These are phyloP conservation scores for Leptinotarsa lineolata DNA, from an alignment of 1,140 invertebrate genomes.

Conservation along the genomic window DNA sequence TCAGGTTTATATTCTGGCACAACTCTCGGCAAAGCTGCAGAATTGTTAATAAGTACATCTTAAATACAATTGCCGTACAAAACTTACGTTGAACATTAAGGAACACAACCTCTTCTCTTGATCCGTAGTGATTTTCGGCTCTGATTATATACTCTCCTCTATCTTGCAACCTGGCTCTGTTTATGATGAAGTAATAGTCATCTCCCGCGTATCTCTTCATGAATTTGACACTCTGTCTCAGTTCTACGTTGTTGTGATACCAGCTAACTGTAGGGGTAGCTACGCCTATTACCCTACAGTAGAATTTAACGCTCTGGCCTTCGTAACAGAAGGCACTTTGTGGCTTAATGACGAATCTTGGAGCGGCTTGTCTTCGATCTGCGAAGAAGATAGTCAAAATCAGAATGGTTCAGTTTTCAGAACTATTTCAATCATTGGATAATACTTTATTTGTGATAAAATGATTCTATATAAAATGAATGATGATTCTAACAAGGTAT, in stretches of 20 bases:
- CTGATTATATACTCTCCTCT: slow-evolving; percentile 96
- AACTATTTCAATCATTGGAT: too few relatives aligned
- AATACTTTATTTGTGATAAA: too few relatives aligned
- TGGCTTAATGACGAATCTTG: slow-evolving; percentile 96
- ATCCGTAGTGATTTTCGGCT: slow-evolving; percentile 97
- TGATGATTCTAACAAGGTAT: too few relatives aligned
- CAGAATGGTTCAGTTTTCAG: not conserved
- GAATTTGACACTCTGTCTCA: slow-evolving; percentile 98
- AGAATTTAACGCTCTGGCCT: slow-evolving; percentile 96
- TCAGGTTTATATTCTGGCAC: slow-evolving; percentile 78
- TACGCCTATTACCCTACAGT: slow-evolving; percentile 93
- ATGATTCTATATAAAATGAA: too few relatives aligned
- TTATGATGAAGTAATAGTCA: slow-evolving; percentile 97
- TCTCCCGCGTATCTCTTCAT: slow-evolving; percentile 97
- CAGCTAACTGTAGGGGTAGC: slow-evolving; percentile 94
- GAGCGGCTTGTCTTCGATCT: slow-evolving; percentile 96
- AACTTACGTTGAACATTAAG: slow-evolving; percentile 93
- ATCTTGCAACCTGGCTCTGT: slow-evolving; percentile 91
- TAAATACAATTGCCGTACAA: slow-evolving; percentile 19
- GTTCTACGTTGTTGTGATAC: slow-evolving; percentile 90
- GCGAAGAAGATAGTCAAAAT: slow-evolving; percentile 38
- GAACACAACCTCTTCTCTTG: slow-evolving; percentile 94
- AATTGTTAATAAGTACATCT: slow-evolving; percentile 26
- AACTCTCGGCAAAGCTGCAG: slow-evolving; percentile 77
- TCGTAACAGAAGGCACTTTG: slow-evolving; percentile 94